Conservation (phyloP, 2,797 vertebrate species). For the Vireo griseus region DNA sequence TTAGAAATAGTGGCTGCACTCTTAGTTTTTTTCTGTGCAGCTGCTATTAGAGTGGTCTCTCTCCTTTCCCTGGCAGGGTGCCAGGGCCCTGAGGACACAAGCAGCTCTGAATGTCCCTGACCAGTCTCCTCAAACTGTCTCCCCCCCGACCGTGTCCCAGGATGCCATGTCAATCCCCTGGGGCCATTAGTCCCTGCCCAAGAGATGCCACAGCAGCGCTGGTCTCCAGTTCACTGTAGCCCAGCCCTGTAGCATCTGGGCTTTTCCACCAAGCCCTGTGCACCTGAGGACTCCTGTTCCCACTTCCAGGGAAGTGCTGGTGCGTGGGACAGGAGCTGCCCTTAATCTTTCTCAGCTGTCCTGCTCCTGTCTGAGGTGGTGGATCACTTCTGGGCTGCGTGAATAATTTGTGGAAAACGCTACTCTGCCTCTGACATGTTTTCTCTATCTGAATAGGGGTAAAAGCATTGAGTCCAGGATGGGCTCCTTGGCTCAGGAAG, state of each 20-base stretch:
- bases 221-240: background rate
- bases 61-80: background rate
- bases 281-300: background rate
- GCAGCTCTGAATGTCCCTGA: background rate
- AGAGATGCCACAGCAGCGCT: background rate
- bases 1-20: background rate
- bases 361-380: background rate
- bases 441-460: background rate
- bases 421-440: background rate
- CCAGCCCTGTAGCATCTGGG: background rate
- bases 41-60: background rate
- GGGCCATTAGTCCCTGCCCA: background rate
- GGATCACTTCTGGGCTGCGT: background rate
- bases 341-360: background rate
- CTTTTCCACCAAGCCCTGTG: accelerated
- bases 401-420: background rate
- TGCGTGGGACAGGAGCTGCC: background rate
- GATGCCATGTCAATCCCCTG: accelerated
- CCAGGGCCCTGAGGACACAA: accelerated
- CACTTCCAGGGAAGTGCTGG: background rate
- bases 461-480: background rate
- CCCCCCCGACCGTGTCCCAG: accelerated
- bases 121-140: accelerated
- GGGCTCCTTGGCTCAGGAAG: background rate
- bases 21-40: background rate